Evolutionary conservation across 2,888 invertebrate species (phyloP).

Genomic region (Morinoia aosen): DNA sequence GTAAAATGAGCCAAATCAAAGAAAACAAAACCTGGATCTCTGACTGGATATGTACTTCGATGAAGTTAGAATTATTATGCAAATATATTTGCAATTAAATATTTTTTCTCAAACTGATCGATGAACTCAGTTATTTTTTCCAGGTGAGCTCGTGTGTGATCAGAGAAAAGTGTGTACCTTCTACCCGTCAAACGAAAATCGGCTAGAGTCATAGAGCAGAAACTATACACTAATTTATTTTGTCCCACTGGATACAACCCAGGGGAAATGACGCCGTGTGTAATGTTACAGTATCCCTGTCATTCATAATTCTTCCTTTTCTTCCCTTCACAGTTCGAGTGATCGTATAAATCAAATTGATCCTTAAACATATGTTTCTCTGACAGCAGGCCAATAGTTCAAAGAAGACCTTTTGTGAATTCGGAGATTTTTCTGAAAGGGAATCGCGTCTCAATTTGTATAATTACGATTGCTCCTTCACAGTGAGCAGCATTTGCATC

Average conservation of each 20-base stretch:
- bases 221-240: background rate
- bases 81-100: background rate
- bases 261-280: background rate
- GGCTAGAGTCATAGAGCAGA: background rate
- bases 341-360: slow-evolving; percentile 15
- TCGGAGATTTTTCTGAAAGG: slow-evolving; percentile 30
- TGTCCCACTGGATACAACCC: background rate
- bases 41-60: background rate
- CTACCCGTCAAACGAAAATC: background rate
- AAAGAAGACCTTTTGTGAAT: slow-evolving; percentile 16
- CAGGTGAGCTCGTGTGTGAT: background rate
- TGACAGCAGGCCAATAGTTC: background rate
- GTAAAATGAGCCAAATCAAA: background rate
- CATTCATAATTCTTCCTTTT: background rate
- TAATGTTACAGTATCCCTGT: background rate
- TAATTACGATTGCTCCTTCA: slow-evolving; percentile 43
- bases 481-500: slow-evolving; percentile 48
- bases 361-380: slow-evolving; percentile 27
- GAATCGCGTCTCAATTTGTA: slow-evolving; percentile 49
- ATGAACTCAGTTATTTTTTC: background rate
- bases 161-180: background rate
- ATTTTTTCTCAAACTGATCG: background rate
- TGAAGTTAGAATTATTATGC: background rate
- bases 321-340: background rate
- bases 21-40: background rate